phyloP scores from a whole-genome alignment of 2,113 vertebrate genomes.

The Cheirogaleus medius region DNA sequence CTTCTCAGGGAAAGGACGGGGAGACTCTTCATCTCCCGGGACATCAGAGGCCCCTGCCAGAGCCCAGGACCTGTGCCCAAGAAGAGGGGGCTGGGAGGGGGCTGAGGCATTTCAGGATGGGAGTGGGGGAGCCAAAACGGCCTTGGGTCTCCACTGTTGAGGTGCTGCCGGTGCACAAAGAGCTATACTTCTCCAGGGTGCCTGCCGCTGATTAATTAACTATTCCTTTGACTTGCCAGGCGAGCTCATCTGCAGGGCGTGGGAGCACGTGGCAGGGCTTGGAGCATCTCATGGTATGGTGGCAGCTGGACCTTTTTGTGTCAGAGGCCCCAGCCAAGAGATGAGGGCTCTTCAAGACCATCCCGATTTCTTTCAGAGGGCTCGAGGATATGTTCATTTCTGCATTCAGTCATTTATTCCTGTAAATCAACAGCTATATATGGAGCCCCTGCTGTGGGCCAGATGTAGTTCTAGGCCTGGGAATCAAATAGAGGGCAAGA shows the following conservation, averaged over 20 bases:
- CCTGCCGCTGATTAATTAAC: neutral
- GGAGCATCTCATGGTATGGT: neutral
- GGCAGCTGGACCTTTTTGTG: neutral
- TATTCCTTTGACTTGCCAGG: neutral
- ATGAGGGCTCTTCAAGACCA: neutral
- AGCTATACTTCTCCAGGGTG: neutral
- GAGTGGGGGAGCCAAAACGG: accelerated
- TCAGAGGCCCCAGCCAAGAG: neutral
- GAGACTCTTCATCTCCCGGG: neutral
- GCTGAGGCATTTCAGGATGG: no score
- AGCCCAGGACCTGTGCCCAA: accelerated
- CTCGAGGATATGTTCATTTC: accelerated
- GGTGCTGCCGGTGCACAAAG: accelerated
- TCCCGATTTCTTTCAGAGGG: neutral
- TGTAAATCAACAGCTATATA: accelerated
- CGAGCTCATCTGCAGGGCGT: neutral
- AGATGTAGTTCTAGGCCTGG: accelerated
- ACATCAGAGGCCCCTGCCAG: neutral
- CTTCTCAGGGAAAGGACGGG: neutral
- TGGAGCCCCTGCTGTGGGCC: neutral
- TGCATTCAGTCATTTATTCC: accelerated
- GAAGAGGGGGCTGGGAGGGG: accelerated
- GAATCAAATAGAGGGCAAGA: neutral
- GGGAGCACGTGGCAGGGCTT: accelerated
- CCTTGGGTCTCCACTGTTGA: neutral